These are phyloP conservation scores for Linepithema humile DNA, from an alignment of 1,140 invertebrate species.

Conservation along the genomic window DNA sequence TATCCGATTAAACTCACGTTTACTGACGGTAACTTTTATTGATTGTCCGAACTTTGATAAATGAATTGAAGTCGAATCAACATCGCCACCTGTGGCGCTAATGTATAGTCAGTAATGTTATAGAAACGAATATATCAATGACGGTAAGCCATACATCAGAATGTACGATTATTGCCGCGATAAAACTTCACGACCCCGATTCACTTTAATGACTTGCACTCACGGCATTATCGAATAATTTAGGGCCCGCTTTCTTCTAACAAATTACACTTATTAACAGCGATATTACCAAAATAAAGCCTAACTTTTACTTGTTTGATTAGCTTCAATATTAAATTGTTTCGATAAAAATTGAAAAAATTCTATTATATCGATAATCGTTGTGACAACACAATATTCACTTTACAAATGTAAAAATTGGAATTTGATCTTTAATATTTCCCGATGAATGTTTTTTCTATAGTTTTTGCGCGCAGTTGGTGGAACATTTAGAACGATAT, in stretches of 20 bases:
- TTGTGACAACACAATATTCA: not conserved
- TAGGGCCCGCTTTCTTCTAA: constrained; percentile 22
- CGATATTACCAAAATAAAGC: constrained; percentile 10
- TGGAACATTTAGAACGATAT: constrained; percentile 23
- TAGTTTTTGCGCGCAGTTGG: not conserved
- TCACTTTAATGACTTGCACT: constrained; percentile 48
- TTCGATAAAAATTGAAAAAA: not conserved
- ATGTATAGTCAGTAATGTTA: constrained; percentile 67
- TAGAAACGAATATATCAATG: constrained; percentile 70
- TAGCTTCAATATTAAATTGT: constrained; percentile 13
- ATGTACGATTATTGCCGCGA: constrained; percentile 43
- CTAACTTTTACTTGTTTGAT: constrained; percentile 28
- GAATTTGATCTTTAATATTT: not conserved
- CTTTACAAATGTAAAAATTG: not conserved
- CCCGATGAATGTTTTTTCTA: not conserved
- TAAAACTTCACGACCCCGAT: constrained; percentile 52
- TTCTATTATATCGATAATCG: not conserved
- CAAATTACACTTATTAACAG: constrained; percentile 45
- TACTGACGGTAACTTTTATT: constrained; percentile 41
- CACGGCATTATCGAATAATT: constrained; percentile 52
- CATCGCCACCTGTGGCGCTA: constrained; percentile 69
- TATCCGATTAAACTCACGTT: constrained; percentile 44
- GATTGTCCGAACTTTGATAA: constrained; percentile 66
- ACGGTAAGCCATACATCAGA: constrained; percentile 43
- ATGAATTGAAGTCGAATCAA: constrained; percentile 61